Evolutionary conservation across 1,140 invertebrate genomes (phyloP).

Genomic region (Idris sp.): DNA sequence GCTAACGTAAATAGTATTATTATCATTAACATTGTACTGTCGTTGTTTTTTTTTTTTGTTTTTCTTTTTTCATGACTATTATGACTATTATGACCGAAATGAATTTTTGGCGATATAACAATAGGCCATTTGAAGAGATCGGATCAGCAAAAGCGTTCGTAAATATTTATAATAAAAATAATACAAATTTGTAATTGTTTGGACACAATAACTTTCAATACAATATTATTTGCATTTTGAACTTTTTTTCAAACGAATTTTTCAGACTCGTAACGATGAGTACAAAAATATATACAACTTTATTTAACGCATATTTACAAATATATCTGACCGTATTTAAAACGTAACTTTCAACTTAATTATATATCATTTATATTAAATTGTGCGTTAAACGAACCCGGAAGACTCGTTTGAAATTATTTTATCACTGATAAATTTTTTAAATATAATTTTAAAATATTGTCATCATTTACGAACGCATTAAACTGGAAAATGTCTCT

Average conservation of each 20-base stretch:
- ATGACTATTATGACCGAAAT: slow-evolving; percentile 56
- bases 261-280: slow-evolving; percentile 7
- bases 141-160: slow-evolving; percentile 33
- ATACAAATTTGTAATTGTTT: slow-evolving; percentile 29
- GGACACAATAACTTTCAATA: too few species aligned
- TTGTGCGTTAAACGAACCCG: slow-evolving; percentile 19
- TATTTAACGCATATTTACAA: slow-evolving; percentile 48
- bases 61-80: slow-evolving; percentile 55
- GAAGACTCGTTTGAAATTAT: slow-evolving; percentile 11
- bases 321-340: slow-evolving; percentile 30
- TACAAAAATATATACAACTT: slow-evolving; percentile 52
- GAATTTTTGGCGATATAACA: slow-evolving; percentile 45
- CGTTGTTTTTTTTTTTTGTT: too few species aligned
- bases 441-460: slow-evolving; percentile 26
- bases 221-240: too few species aligned
- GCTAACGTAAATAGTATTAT: slow-evolving; percentile 50
- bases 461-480: slow-evolving; percentile 43
- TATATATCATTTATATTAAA: slow-evolving; percentile 33
- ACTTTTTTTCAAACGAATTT: slow-evolving; percentile 16
- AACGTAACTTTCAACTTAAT: slow-evolving; percentile 19
- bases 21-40: slow-evolving; percentile 58
- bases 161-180: slow-evolving; percentile 27
- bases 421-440: neutral
- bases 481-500: slow-evolving; percentile 48
- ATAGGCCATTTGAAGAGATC: slow-evolving; percentile 41